These are phyloP conservation scores for Noctua pronuba DNA, from an alignment of 2,888 invertebrate species.

Conservation along the genomic window DNA sequence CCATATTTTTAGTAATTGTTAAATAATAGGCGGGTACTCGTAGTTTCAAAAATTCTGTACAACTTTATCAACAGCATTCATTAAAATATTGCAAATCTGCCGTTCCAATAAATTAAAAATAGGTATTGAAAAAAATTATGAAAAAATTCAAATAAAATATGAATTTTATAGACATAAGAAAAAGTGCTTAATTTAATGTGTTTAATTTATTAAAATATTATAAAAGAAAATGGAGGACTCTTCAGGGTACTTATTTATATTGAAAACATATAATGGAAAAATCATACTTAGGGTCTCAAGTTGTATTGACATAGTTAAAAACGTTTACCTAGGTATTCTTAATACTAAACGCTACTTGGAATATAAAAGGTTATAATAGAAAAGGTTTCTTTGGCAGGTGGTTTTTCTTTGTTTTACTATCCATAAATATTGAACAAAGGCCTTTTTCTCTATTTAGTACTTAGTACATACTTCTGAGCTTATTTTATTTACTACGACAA, in stretches of 20 bases:
- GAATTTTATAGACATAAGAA: not conserved
- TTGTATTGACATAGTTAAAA: constrained; percentile 13
- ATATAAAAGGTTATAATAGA: not conserved
- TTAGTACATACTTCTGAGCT: not conserved
- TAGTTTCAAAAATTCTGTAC: not conserved
- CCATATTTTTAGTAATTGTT: not conserved
- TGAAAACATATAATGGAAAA: not conserved
- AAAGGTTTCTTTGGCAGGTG: not conserved
- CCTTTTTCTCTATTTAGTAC: not conserved
- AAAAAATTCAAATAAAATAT: constrained; percentile 1
- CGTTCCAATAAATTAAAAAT: not conserved
- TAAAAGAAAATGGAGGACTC: not conserved
- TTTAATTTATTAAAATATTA: constrained; percentile 3
- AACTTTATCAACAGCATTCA: not conserved
- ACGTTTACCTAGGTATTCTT: constrained; percentile 10
- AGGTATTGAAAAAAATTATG: not conserved
- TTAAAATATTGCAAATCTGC: constrained; percentile 1
- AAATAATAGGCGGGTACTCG: not conserved
- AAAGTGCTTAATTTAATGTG: not conserved
- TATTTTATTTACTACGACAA: not conserved
- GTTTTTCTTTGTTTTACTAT: constrained; percentile 3
- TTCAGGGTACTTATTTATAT: constrained; percentile 14
- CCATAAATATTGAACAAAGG: not conserved
- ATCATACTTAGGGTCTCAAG: not conserved
- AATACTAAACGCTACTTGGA: constrained; percentile 8